Conservation (phyloP, 2,888 invertebrate species). For the Steromphala cineraria region DNA sequence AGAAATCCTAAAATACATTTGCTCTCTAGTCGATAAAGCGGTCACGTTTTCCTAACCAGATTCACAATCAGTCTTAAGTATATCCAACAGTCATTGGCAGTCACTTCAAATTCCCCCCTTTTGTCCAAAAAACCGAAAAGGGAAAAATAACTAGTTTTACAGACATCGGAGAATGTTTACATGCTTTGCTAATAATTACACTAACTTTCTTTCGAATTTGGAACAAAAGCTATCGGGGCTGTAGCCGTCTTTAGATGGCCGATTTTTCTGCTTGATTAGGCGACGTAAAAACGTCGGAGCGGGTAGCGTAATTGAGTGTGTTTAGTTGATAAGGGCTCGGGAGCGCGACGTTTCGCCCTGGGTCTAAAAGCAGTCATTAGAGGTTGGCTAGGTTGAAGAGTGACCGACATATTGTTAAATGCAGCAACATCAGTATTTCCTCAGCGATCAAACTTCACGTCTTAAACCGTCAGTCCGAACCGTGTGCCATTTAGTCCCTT, state of each 20-base stretch:
- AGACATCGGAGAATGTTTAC: not conserved
- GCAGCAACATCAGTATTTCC: not conserved
- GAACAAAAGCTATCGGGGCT: not conserved
- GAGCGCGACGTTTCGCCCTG: not conserved
- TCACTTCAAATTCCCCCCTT: not conserved
- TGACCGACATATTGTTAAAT: constrained; percentile 4
- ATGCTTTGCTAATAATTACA: constrained; percentile 8
- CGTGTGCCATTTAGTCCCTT: constrained; percentile 2
- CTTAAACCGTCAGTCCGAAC: not conserved
- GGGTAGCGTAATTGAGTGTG: constrained; percentile 27
- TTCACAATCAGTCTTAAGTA: not conserved
- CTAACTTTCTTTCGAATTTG: not conserved
- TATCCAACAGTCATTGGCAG: not conserved
- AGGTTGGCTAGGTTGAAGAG: not conserved
- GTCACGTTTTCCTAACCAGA: not conserved
- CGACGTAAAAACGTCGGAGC: constrained; percentile 14
- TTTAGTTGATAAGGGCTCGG: constrained; percentile 11
- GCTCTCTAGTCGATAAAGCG: not conserved
- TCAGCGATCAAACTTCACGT: not conserved
- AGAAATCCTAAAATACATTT: not conserved
- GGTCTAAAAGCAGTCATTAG: not conserved
- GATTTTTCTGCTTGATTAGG: constrained; percentile 25
- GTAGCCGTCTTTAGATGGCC: not conserved
- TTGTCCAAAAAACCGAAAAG: not conserved
- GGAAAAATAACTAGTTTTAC: constrained; percentile 1